Percentiles rank a stretch among this genome's conserved stretches.
These are phyloP conservation scores for Megastigmus dorsalis DNA, from an alignment of 2,888 invertebrate genomes.

Conservation along the genomic window DNA sequence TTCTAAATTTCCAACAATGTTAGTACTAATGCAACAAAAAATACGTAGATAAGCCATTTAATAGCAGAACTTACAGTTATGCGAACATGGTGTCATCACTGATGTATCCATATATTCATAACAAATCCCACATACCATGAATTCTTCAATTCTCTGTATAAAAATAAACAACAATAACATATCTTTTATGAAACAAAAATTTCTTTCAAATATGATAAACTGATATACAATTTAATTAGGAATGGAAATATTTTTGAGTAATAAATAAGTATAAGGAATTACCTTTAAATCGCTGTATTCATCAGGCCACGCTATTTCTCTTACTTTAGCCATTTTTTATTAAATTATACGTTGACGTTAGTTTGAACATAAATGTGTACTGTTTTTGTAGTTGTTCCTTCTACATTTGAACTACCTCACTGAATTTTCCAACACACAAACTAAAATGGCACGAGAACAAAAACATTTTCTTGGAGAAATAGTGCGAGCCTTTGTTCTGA, in stretches of 20 bases:
- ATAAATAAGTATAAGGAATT: too few relatives aligned
- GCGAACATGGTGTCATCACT: constrained; percentile 76
- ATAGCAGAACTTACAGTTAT: constrained; percentile 75
- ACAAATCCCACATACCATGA: constrained; percentile 75
- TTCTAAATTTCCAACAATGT: background rate
- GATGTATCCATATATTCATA: constrained; percentile 75
- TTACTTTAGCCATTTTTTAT: constrained; percentile 52
- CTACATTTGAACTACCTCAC: too few relatives aligned
- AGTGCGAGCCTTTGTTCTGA: too few relatives aligned
- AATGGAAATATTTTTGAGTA: background rate
- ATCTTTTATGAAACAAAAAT: background rate
- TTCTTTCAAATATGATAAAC: background rate
- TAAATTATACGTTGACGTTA: too few relatives aligned
- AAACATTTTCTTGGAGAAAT: too few relatives aligned
- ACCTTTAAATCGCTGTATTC: constrained; percentile 50
- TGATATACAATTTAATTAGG: background rate
- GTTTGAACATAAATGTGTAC: too few relatives aligned
- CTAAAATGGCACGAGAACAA: too few relatives aligned
- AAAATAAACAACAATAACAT: background rate
- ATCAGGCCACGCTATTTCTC: constrained; percentile 49
- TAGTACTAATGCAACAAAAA: background rate
- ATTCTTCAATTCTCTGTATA: constrained; percentile 74
- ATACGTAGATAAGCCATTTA: background rate
- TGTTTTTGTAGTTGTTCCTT: too few relatives aligned
- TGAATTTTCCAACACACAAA: too few relatives aligned